A percentile compares a stretch with the other conserved stretches of the same genome.
These are phyloP conservation scores for Porites divaricata DNA, from an alignment of 92 coral and sea anemone genomes.

Conservation along the genomic window DNA sequence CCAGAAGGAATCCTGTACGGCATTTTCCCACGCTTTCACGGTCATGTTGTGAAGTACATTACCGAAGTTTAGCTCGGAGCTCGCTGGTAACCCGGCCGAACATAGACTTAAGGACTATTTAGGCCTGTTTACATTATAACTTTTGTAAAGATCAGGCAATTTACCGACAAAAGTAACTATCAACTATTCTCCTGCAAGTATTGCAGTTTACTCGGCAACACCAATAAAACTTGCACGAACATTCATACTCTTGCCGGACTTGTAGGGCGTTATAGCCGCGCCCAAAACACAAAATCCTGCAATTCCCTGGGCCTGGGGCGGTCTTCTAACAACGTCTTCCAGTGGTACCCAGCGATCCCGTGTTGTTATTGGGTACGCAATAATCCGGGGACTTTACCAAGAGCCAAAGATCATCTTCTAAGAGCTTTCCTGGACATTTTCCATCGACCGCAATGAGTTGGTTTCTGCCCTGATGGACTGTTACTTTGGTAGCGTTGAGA, in stretches of 20 bases:
- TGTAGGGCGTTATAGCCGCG: constrained; percentile 92
- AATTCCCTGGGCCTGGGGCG: constrained; percentile 67
- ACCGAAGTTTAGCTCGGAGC: too few species aligned
- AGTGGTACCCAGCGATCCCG: constrained; percentile 92
- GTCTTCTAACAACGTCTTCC: constrained; percentile 85
- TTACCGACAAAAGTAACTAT: constrained; percentile 69
- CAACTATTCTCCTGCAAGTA: constrained; percentile 77
- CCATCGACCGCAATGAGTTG: constrained; percentile 57
- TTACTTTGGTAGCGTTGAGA: constrained; percentile 56
- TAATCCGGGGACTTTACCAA: constrained; percentile 94
- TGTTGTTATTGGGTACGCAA: constrained; percentile 64
- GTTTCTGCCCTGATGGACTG: constrained; percentile 81
- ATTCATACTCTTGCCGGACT: constrained; percentile 73
- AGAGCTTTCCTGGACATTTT: constrained; percentile 53
- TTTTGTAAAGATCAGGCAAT: background rate
- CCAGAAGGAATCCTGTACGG: too few species aligned
- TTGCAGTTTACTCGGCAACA: constrained; percentile 88
- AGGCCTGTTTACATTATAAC: background rate
- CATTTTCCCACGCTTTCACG: too few species aligned
- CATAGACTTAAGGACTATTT: too few species aligned
- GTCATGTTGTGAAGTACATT: too few species aligned
- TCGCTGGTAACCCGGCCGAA: too few species aligned
- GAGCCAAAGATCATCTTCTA: constrained; percentile 80
- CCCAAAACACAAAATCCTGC: constrained; percentile 90
- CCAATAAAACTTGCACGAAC: constrained; percentile 92